Percentiles rank a stretch among this genome's conserved stretches.
Evolutionary conservation across 2,797 vertebrate species (phyloP).

Genomic region (Geotrypetes seraphini): DNA sequence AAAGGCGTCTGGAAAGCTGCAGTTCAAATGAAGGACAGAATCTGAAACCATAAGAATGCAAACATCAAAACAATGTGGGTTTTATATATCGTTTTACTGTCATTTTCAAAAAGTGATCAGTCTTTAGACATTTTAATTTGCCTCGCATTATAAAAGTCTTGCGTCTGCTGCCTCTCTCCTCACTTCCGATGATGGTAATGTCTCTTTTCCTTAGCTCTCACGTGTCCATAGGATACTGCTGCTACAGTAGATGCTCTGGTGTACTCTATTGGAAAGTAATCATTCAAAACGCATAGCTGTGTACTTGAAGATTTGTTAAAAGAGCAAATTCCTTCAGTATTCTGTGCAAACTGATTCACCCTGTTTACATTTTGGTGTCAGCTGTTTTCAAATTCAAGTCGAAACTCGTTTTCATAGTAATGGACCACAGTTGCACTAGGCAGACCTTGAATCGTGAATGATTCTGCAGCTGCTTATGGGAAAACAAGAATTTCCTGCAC

Average conservation of each 20-base stretch:
- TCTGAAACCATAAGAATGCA: conserved; percentile 42
- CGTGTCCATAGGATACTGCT: conserved; percentile 39
- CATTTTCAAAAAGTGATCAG: too few relatives aligned
- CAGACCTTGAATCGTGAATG: too few relatives aligned
- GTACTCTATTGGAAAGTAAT: conserved; percentile 52
- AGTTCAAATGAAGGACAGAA: conserved; percentile 27
- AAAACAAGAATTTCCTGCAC: too few relatives aligned
- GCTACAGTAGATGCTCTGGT: conserved; percentile 50
- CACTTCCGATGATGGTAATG: too few relatives aligned
- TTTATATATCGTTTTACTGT: not conserved
- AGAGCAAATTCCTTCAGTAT: conserved; percentile 23
- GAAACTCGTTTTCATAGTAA: too few relatives aligned
- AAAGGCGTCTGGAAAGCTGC: conserved; percentile 23
- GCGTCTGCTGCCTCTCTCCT: too few relatives aligned
- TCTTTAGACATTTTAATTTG: too few relatives aligned
- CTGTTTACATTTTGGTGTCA: not conserved
- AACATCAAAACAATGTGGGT: conserved; percentile 1
- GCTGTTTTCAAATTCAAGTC: not conserved
- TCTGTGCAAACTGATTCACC: conserved; percentile 10
- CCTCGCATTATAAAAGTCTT: too few relatives aligned
- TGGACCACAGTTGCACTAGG: too few relatives aligned
- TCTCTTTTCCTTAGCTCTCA: conserved; percentile 45
- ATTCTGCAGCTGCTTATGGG: too few relatives aligned
- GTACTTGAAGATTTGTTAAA: conserved; percentile 32
- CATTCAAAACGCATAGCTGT: conserved; percentile 32